Evolutionary conservation across 2,888 invertebrate genomes (phyloP), one percentile per base, ranked within the genome.

Genomic region (Amphipyra berbera): DNA sequence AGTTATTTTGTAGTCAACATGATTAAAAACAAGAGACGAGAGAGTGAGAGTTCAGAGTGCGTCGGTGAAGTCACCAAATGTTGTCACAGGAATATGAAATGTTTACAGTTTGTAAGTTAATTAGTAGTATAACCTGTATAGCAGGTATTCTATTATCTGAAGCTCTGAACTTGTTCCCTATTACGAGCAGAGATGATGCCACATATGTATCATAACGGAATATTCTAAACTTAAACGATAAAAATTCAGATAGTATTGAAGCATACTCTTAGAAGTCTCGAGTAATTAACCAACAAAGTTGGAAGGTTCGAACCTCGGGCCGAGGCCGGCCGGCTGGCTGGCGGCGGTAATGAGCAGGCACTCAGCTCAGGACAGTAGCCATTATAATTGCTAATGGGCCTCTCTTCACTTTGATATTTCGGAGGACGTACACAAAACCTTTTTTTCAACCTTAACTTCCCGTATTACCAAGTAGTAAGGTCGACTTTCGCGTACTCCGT

Each of bases 381-480:
- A 92, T 92, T 93, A 92, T 91, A 93, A 93, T 92, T 92, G 92
- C 90, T 92, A 92, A 92, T 93, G 90, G 84, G 76, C 79, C 68
- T 67, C 72, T 65, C 81, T 76, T 75, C 81, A 84, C 87, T 84
- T 86, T 85, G 82, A 85, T 85, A 88, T 86, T 86, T 85, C 73
- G 72, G 69, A 73, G 71, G 68, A 68, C 73, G 62, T 75, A 61
- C 68, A 46, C 68, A 41, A 48, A 68, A 54, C 30, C 30, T 9
- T 12, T 30, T 60, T 47, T 41, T 9, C 35, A 46, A 44, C 37
- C 21, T 37, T 21, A 49, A 40, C 14, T 7, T 45, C 7, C 52
- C 48, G 15, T 78, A 62, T 49, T 1, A 5, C 42, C 0, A 14
- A 0, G n/a, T 0, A 4, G 6, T 58, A 68, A 74, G 52, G 57